Evolutionary conservation across 2,797 vertebrate genomes (phyloP), one percentile per base, ranked within the genome.

Genomic region (Uromys caudimaculatus): DNA sequence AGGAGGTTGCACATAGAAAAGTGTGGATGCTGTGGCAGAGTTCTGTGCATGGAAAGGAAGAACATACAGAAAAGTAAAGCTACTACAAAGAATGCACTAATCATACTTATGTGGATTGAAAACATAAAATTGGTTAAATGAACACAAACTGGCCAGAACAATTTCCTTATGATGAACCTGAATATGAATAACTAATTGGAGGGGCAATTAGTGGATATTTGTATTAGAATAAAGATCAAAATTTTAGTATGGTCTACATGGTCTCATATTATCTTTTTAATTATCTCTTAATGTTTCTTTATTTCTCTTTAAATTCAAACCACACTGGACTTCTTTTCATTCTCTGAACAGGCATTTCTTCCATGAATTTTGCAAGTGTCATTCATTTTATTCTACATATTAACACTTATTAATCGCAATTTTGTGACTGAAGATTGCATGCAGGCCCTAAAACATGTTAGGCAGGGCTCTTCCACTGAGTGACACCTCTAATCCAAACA

Each of bases 291-390:
- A 6, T 6, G 38, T 16, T 95, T 90, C 41, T 9, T 75, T 16
- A 50, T 84, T 52, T 52, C 10, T 58, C 17, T 86, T 52, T 90
- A 89, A 94, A 64, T 86, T 91, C 29, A 84, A 92, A 77, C n/a
- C 41, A 54, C 0, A 47, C 9, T 75, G 6, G 21, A 69, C 7
- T 77, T 69, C 50, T 64, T 56, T 21, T 64, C n/a, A 64, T 64
- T 95, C 19, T 86, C 32, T 77, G 0, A 84, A 52, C 6, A 32
- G 16, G 29, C 17, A 41, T 6, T 11, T 38, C 62, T 89, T 79
- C 50, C 16, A 44, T 54, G 13, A 13, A 93, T 27, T 58, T 91
- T 38, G 32, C 27, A 75, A 73, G 14, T 78, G 13, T 0, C 13
- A 44, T 75, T 5, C n/a, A 54, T 62, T 16, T 35, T 58, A 11